Conservation (phyloP, 2,113 vertebrate genomes). For the Polypterus bichir region DNA sequence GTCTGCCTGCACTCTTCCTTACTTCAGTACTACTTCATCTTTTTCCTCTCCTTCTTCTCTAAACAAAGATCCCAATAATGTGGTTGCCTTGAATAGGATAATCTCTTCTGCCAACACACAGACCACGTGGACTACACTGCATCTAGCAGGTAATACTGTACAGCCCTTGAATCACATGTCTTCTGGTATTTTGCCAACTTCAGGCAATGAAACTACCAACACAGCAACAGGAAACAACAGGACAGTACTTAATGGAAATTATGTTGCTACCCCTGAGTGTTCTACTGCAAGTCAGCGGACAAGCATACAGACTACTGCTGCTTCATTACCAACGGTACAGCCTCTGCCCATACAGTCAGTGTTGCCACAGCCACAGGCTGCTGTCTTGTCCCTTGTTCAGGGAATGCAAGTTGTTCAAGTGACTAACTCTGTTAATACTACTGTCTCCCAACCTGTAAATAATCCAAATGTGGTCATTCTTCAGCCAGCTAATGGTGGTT, state of each 20-base stretch:
- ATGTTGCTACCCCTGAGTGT: slow-evolving; percentile 36
- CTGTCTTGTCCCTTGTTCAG: slow-evolving; percentile 74
- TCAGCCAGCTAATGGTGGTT: slow-evolving; percentile 70
- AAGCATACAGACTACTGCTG: slow-evolving; percentile 41
- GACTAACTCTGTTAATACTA: slow-evolving; percentile 55
- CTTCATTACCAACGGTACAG: slow-evolving; percentile 55
- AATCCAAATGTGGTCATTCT: slow-evolving; percentile 87
- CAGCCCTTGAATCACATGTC: slow-evolving; percentile 78
- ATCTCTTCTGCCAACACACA: slow-evolving; percentile 74
- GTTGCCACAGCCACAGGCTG: slow-evolving; percentile 50
- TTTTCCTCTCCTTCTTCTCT: slow-evolving; percentile 44
- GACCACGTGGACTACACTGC: slow-evolving; percentile 92
- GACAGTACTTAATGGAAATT: slow-evolving; percentile 25
- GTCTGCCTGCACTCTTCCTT: slow-evolving; percentile 29
- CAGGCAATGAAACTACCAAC: slow-evolving; percentile 33
- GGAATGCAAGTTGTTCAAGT: slow-evolving; percentile 93
- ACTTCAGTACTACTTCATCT: slow-evolving; percentile 45
- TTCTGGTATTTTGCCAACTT: slow-evolving; percentile 37
- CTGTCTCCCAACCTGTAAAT: slow-evolving; percentile 56
- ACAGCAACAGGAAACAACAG: slow-evolving; percentile 23
- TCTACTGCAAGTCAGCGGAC: slow-evolving; percentile 43
- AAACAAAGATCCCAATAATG: slow-evolving; percentile 47
- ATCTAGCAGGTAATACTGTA: slow-evolving; percentile 82
- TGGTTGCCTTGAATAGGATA: slow-evolving; percentile 51
- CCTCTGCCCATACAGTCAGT: slow-evolving; percentile 57